Conservation (phyloP, 2,797 vertebrate genomes). For the Stomatorhinus walkeri region DNA sequence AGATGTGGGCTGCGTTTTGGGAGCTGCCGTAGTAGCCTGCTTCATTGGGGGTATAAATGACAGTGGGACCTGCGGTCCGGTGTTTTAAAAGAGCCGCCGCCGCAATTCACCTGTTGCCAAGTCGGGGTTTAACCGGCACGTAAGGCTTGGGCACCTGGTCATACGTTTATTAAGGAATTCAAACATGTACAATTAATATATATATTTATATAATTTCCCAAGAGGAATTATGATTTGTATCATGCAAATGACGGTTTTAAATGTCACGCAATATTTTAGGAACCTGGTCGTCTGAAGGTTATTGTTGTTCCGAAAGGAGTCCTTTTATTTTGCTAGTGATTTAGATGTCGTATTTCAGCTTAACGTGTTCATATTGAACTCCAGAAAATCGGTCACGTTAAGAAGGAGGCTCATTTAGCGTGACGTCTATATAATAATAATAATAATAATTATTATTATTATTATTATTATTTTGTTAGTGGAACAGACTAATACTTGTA, state of each 20-base stretch:
- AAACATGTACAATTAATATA: neutral
- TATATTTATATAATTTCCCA: neutral
- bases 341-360: neutral
- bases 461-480: neutral
- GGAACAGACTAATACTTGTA: neutral
- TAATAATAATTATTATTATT: neutral
- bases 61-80: slow-evolving; percentile 37
- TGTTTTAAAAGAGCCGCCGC: slow-evolving; percentile 49
- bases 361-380: neutral
- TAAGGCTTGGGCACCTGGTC: neutral
- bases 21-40: neutral
- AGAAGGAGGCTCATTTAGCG: neutral
- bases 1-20: neutral
- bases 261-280: neutral
- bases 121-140: neutral
- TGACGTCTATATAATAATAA: neutral
- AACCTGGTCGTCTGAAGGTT: neutral
- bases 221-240: neutral
- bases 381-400: neutral
- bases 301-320: neutral
- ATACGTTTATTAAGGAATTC: neutral
- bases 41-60: slow-evolving; percentile 31
- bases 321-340: neutral
- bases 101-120: slow-evolving; percentile 48
- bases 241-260: neutral